Conservation (phyloP, 2,113 vertebrate species). For the Orycteropus afer region DNA sequence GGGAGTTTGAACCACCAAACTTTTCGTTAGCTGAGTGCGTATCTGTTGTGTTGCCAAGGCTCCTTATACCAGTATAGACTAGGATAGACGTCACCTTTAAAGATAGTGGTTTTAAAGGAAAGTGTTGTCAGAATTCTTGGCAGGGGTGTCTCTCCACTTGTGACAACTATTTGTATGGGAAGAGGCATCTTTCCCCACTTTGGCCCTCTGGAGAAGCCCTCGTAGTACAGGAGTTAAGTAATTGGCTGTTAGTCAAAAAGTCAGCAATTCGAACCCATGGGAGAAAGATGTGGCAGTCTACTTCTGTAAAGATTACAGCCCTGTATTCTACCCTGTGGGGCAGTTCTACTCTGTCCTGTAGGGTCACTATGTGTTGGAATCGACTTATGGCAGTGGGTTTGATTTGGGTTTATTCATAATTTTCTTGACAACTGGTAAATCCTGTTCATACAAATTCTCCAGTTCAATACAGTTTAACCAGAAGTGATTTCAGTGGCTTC, state of each 20-base stretch:
- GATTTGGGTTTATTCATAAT: not conserved
- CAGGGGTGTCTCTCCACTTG: not conserved
- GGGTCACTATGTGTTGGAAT: not conserved
- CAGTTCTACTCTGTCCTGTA: no score
- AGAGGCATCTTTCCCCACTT: not conserved
- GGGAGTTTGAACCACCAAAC: no score
- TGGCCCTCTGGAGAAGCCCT: no score
- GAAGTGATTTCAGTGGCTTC: constrained; percentile 2
- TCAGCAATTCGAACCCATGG: no score
- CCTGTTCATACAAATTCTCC: not conserved
- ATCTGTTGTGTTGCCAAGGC: no score
- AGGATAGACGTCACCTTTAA: not conserved
- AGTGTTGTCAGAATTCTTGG: not conserved
- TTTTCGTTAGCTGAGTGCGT: no score
- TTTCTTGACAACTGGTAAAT: not conserved
- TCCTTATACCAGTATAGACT: not conserved
- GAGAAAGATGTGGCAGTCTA: no score
- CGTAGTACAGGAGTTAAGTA: no score
- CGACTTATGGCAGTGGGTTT: not conserved
- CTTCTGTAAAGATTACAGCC: no score
- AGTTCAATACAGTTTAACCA: not conserved
- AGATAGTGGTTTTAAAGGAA: not conserved
- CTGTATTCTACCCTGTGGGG: no score
- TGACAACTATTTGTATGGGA: no score
- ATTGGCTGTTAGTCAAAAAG: no score